Percentiles rank a stretch among this genome's conserved stretches.
Conservation (phyloP, 2,888 invertebrate genomes). For the Ischnus inquisitorius region DNA sequence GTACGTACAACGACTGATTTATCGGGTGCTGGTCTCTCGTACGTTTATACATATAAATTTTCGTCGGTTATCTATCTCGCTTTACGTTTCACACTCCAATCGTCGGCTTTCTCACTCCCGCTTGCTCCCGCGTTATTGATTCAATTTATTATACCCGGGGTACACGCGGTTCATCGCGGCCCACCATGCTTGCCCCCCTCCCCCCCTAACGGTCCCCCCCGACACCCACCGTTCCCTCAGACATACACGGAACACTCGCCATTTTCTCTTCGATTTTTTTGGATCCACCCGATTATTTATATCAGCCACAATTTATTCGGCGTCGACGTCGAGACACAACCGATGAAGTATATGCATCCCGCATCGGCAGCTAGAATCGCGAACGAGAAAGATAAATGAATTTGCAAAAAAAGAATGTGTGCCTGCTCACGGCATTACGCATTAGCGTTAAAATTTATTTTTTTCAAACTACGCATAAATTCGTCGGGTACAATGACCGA, state of each 20-base stretch:
- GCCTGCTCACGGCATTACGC: background rate
- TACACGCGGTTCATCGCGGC: conserved; percentile 54
- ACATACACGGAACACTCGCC: background rate
- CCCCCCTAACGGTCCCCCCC: background rate
- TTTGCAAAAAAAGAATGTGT: background rate
- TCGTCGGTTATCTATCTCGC: conserved; percentile 39
- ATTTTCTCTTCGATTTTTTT: conserved; percentile 35
- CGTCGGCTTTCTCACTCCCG: conserved; percentile 43
- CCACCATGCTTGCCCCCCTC: conserved; percentile 10
- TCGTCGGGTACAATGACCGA: background rate
- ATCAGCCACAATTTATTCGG: conserved; percentile 47
- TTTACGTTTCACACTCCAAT: conserved; percentile 31
- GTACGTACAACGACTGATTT: conserved; percentile 59
- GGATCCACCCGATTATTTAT: conserved; percentile 45
- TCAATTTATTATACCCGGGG: conserved; percentile 56
- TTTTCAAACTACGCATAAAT: no score
- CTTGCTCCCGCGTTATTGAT: conserved; percentile 59
- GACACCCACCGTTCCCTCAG: background rate
- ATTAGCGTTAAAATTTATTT: background rate
- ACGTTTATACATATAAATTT: conserved; percentile 63
- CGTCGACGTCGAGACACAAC: conserved; percentile 38
- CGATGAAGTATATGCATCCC: conserved; percentile 33
- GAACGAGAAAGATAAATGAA: background rate
- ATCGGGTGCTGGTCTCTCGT: conserved; percentile 57
- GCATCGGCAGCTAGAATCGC: background rate